A percentile compares a stretch with the other conserved stretches of the same genome.
Evolutionary conservation across 2,888 invertebrate species (phyloP).

Genomic region (Macrostomum cliftonense): DNA sequence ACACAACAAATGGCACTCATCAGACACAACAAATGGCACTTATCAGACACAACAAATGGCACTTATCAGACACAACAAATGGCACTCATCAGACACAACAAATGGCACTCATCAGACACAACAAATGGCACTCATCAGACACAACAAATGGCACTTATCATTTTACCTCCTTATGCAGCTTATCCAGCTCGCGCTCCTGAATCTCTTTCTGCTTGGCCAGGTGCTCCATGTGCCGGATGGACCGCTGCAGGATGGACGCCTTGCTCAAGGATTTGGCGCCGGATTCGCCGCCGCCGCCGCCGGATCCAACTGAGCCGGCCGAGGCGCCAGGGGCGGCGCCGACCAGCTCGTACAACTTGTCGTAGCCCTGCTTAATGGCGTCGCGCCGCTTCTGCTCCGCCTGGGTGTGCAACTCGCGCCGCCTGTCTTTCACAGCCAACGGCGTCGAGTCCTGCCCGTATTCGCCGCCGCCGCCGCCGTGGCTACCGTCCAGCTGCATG

Average conservation of each 20-base stretch:
- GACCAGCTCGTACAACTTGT: conserved; percentile 71
- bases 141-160: no score
- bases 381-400: conserved; percentile 88
- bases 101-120: no score
- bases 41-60: no score
- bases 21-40: no score
- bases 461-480: no score
- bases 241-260: conserved; percentile 79
- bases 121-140: no score
- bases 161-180: conserved; percentile 36
- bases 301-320: conserved; percentile 37
- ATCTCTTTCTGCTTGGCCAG: conserved; percentile 72
- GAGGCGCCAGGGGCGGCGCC: conserved; percentile 39
- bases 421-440: conserved; percentile 77
- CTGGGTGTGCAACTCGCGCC: conserved; percentile 81
- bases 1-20: no score
- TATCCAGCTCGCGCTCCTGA: conserved; percentile 68
- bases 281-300: conserved; percentile 66
- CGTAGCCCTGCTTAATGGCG: conserved; percentile 79
- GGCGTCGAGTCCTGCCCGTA: no score
- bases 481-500: no score
- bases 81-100: no score
- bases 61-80: no score
- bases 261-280: conserved; percentile 77
- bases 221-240: conserved; percentile 49